Percentiles rank a stretch among this genome's conserved stretches.
Conservation (phyloP, 1,140 invertebrate species). For the Caenorhabditis briggsae region DNA sequence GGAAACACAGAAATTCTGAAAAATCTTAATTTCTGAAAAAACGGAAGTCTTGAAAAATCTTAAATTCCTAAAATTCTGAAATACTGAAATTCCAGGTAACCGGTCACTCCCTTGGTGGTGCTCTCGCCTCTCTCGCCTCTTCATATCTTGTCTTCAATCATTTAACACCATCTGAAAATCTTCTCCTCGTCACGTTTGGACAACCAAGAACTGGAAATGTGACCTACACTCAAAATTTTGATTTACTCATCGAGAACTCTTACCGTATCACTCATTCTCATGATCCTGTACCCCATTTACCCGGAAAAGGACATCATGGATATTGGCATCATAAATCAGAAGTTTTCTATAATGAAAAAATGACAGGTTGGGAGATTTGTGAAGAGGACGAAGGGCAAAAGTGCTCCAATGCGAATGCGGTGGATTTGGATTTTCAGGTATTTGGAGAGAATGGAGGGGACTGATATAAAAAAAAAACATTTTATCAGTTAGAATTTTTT, state of each 20-base stretch:
- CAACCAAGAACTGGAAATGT: constrained; percentile 71
- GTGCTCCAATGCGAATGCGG: not conserved
- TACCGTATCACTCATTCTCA: constrained; percentile 68
- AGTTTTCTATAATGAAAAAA: constrained; percentile 69
- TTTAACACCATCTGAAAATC: constrained; percentile 20
- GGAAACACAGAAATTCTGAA: too few relatives aligned
- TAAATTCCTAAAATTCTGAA: not conserved
- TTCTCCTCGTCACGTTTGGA: constrained; percentile 70
- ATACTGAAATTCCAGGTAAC: constrained; percentile 26
- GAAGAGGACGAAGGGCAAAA: constrained; percentile 1
- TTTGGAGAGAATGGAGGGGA: too few relatives aligned
- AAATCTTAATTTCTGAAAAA: too few relatives aligned
- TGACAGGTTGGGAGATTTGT: constrained; percentile 56
- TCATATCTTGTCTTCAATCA: constrained; percentile 35
- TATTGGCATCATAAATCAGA: constrained; percentile 69
- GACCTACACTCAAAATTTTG: constrained; percentile 59
- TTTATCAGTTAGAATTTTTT: too few relatives aligned
- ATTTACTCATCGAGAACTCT: constrained; percentile 54
- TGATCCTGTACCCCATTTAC: constrained; percentile 69
- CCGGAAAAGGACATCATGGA: constrained; percentile 67
- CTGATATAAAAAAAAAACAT: too few relatives aligned
- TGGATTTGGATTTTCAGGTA: constrained; percentile 43
- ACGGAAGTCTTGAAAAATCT: too few relatives aligned
- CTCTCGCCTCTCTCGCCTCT: constrained; percentile 68
- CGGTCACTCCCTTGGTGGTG: constrained; percentile 72